Evolutionary conservation across 1,140 invertebrate species (phyloP).

Genomic region (Spodoptera frugiperda): DNA sequence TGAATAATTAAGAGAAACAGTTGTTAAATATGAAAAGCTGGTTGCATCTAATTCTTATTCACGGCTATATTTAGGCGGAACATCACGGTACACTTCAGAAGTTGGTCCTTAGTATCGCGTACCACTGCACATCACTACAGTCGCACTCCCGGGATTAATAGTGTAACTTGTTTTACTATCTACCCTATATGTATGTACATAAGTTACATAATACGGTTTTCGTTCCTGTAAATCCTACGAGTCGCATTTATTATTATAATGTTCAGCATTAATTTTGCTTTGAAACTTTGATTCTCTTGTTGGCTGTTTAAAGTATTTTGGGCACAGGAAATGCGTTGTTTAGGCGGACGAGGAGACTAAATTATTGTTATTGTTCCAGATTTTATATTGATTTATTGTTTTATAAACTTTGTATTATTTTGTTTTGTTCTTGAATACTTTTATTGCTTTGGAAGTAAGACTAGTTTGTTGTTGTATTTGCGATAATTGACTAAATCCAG

Average conservation of each 20-base stretch:
- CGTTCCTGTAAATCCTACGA: slow-evolving; percentile 22
- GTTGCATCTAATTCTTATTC: slow-evolving; percentile 32
- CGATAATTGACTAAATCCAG: no score
- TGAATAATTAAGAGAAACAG: slow-evolving; percentile 26
- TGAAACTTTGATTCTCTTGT: slow-evolving; percentile 40
- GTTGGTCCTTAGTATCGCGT: slow-evolving; percentile 25
- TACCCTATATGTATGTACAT: slow-evolving; percentile 11
- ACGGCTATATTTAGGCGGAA: slow-evolving; percentile 16
- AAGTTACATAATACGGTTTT: slow-evolving; percentile 32
- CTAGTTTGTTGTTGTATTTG: no score
- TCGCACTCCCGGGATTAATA: slow-evolving; percentile 42
- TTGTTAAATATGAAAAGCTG: slow-evolving; percentile 38
- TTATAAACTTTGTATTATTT: no score
- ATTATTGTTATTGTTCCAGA: neutral
- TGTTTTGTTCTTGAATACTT: no score
- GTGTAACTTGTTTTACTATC: slow-evolving; percentile 42
- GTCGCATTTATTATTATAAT: slow-evolving; percentile 41
- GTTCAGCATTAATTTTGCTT: slow-evolving; percentile 36
- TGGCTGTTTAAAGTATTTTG: slow-evolving; percentile 33
- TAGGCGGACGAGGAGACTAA: neutral
- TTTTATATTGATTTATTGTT: neutral
- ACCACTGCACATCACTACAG: slow-evolving; percentile 31
- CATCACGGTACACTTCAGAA: slow-evolving; percentile 35
- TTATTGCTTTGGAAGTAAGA: neutral
- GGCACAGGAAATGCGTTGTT: slow-evolving; percentile 17